phyloP scores from a whole-genome alignment of 2,797 vertebrate species.

The Odontamblyopus rebecca region DNA sequence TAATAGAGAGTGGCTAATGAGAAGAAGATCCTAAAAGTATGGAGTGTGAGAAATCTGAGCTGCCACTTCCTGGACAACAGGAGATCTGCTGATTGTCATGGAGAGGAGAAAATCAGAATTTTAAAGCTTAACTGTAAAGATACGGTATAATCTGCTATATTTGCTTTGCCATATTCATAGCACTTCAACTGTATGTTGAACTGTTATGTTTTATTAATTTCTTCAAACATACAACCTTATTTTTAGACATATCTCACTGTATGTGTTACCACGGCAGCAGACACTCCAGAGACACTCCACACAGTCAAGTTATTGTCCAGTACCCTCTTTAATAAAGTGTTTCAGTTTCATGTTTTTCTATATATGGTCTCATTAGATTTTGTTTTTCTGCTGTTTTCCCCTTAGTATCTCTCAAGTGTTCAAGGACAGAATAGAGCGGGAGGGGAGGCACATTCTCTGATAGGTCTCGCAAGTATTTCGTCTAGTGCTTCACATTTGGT shows the following conservation, averaged over 20 bases:
- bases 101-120: conserved; percentile 4
- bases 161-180: not conserved
- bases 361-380: conserved; percentile 34
- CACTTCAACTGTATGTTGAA: not conserved
- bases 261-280: conserved; percentile 62
- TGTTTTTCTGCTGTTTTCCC: not conserved
- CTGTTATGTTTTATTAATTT: conserved; percentile 21
- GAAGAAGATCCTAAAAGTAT: conserved; percentile 27
- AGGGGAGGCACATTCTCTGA: conserved; percentile 3
- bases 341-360: conserved; percentile 15
- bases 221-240: conserved; percentile 34
- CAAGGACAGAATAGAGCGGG: conserved; percentile 28
- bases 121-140: not conserved
- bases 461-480: conserved; percentile 9
- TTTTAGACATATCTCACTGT: conserved; percentile 38
- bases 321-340: conserved; percentile 13
- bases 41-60: conserved; percentile 42
- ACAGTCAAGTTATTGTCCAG: conserved; percentile 32
- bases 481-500: conserved; percentile 1
- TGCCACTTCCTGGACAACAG: conserved; percentile 4
- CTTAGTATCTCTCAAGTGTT: conserved; percentile 17
- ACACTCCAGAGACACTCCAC: conserved; percentile 51
- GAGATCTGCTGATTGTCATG: conserved; percentile 43
- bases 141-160: not conserved
- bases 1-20: conserved; percentile 49